These are phyloP conservation scores for Trachymyrmex septentrionalis DNA, from an alignment of 1,140 invertebrate species.

Conservation along the genomic window DNA sequence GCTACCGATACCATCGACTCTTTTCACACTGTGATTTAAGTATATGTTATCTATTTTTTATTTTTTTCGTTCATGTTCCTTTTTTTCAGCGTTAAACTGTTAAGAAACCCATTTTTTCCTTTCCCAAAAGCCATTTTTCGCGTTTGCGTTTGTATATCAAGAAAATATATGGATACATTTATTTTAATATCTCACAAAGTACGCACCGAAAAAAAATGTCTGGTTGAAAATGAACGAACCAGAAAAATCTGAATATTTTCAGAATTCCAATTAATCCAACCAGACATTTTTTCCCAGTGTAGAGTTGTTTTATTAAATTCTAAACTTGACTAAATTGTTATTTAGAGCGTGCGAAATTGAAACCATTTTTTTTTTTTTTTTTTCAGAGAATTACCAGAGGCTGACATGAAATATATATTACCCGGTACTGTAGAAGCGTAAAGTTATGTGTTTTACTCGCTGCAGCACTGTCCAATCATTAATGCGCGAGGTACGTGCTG, in stretches of 20 bases:
- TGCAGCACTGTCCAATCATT: conserved; percentile 23
- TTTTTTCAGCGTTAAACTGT: neutral
- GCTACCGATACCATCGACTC: neutral
- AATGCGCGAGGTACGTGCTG: conserved; percentile 32
- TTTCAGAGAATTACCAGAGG: neutral
- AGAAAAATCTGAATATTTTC: no score
- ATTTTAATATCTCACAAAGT: neutral
- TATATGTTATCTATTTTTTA: neutral
- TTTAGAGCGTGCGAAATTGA: conserved; percentile 5
- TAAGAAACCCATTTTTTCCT: neutral
- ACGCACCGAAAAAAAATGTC: no score
- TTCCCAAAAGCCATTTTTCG: neutral
- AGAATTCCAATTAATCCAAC: no score
- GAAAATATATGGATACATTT: neutral
- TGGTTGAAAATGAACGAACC: no score
- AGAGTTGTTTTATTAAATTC: conserved; percentile 21
- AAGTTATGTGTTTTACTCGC: conserved; percentile 51
- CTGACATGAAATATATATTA: conserved; percentile 24
- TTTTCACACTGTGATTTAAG: neutral
- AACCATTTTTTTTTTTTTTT: conserved; percentile 7
- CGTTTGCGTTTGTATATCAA: neutral
- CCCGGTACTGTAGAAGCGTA: neutral
- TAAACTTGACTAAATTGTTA: conserved; percentile 17
- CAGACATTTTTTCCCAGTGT: no score
- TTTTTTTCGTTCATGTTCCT: neutral